Evolutionary conservation across 2,797 vertebrate species (phyloP).

Genomic region (Decapterus maruadsi): DNA sequence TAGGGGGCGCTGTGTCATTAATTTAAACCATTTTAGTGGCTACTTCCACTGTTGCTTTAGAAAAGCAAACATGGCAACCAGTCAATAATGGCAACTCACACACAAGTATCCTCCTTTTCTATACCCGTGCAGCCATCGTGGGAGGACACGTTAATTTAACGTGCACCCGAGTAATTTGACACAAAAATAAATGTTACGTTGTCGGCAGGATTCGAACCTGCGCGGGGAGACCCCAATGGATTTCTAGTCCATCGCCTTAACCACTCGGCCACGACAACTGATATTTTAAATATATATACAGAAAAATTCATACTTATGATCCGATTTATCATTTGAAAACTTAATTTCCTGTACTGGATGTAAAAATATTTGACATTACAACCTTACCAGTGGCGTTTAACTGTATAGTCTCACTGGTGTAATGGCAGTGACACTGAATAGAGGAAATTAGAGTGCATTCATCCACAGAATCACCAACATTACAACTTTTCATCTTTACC

Average conservation of each 20-base stretch:
- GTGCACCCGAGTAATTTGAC: too few relatives aligned
- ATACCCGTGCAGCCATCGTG: accelerated
- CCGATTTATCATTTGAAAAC: too few relatives aligned
- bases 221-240: constrained; percentile 86
- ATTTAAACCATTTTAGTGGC: background rate
- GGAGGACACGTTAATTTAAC: too few relatives aligned
- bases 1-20: constrained; percentile 15
- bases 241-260: constrained; percentile 88
- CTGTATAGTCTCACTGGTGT: background rate
- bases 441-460: background rate
- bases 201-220: constrained; percentile 85
- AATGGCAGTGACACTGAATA: too few relatives aligned
- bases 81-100: background rate
- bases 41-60: background rate
- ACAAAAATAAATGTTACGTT: constrained; percentile 5
- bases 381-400: too few relatives aligned
- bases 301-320: too few relatives aligned
- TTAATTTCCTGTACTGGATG: too few relatives aligned
- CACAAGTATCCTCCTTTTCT: accelerated
- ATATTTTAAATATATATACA: accelerated
- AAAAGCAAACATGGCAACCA: background rate
- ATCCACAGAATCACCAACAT: background rate
- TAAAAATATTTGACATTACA: too few relatives aligned
- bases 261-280: constrained; percentile 83
- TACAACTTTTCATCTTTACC: background rate